Conservation (phyloP, 2,888 invertebrate species). For the Beris chalybata region DNA sequence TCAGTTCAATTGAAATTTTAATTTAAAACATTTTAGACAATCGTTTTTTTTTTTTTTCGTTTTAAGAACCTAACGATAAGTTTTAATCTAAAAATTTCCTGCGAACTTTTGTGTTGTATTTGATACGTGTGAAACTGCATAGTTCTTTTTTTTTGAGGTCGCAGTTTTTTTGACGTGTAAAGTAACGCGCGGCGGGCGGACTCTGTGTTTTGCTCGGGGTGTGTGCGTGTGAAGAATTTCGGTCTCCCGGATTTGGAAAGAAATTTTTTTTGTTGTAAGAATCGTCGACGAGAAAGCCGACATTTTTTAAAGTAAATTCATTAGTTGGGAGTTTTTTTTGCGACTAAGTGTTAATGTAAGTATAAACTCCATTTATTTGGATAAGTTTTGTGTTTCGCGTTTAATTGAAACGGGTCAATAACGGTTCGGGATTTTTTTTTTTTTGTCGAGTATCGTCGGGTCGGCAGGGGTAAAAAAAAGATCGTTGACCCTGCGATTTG, state of each 20-base stretch:
- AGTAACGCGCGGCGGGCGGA: background rate
- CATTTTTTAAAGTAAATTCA: background rate
- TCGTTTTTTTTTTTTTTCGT: too few species aligned
- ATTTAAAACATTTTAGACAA: too few species aligned
- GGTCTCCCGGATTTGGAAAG: constrained; percentile 5
- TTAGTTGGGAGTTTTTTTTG: constrained; percentile 15
- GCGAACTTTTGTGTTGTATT: too few species aligned
- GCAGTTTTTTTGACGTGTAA: constrained; percentile 22
- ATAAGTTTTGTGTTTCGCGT: too few species aligned
- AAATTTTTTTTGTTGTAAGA: constrained; percentile 10
- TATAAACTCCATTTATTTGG: background rate
- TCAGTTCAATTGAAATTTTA: background rate
- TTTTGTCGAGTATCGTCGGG: too few species aligned
- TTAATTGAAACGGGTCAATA: too few species aligned
- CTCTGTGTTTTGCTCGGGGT: background rate
- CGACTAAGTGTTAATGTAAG: constrained; percentile 20
- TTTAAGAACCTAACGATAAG: too few species aligned
- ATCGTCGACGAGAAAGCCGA: background rate
- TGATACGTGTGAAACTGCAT: background rate
- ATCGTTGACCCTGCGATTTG: too few species aligned
- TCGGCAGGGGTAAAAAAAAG: too few species aligned
- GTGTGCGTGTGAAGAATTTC: constrained; percentile 2
- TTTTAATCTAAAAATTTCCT: too few species aligned
- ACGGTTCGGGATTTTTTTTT: too few species aligned
- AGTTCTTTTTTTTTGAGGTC: constrained; percentile 5